phyloP scores from a whole-genome alignment of 2,797 vertebrate genomes.

The Acanthiza pusilla region DNA sequence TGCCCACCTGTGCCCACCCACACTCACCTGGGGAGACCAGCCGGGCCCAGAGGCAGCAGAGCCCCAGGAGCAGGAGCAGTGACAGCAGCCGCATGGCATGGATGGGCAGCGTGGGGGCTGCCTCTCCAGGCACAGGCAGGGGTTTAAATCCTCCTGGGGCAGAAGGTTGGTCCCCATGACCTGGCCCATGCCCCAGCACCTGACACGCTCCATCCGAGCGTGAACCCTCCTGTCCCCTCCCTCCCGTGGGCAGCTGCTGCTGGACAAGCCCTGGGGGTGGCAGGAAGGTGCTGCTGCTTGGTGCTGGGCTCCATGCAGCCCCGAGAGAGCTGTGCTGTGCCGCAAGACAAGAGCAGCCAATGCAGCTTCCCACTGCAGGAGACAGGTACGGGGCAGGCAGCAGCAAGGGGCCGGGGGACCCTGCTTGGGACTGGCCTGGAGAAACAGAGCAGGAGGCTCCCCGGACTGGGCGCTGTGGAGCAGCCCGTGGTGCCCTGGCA shows the following conservation, averaged over 20 bases:
- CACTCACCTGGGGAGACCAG: not conserved
- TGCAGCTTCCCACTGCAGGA: rapidly evolving
- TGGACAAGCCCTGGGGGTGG: not conserved
- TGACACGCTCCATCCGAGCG: not conserved
- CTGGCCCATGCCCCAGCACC: not conserved
- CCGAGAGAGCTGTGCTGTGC: rapidly evolving
- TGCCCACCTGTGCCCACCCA: not conserved
- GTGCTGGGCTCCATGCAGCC: not conserved
- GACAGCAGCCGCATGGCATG: not conserved
- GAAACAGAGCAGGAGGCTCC: not conserved
- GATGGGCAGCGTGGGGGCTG: not conserved
- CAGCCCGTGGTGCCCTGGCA: constrained; percentile 37
- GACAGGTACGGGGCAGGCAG: not conserved
- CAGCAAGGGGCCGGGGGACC: not conserved
- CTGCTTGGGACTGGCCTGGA: rapidly evolving
- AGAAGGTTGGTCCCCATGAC: not conserved
- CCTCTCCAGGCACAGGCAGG: not conserved
- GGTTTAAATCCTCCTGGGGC: not conserved
- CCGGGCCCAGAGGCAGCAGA: constrained; percentile 47
- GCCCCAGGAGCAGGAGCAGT: constrained; percentile 34
- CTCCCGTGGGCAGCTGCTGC: not conserved
- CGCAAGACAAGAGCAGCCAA: not conserved
- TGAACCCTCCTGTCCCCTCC: not conserved
- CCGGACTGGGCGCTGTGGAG: not conserved
- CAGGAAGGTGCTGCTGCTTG: not conserved